Conservation (phyloP, 2,113 vertebrate species). For the Cyanoliseus patagonus region DNA sequence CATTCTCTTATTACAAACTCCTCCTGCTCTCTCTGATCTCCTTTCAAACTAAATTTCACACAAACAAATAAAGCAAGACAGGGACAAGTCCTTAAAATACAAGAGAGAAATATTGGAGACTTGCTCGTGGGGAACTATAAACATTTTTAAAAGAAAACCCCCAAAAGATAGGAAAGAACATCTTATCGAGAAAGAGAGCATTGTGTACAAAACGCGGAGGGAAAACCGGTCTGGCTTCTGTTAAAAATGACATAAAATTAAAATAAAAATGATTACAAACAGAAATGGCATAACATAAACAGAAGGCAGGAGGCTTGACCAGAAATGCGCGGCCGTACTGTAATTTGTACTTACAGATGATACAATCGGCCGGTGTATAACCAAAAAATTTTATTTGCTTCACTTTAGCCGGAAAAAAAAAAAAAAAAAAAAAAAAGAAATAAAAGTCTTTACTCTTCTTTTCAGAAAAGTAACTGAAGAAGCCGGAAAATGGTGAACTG, state of each 20-base stretch:
- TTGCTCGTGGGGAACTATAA: constrained; percentile 70
- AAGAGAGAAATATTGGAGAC: constrained; percentile 69
- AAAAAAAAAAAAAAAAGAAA: neutral
- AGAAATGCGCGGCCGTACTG: constrained; percentile 2
- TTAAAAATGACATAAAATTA: constrained; percentile 82
- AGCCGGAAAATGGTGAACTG: neutral
- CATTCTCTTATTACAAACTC: constrained; percentile 88
- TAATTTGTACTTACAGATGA: constrained; percentile 43
- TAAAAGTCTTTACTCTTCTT: neutral
- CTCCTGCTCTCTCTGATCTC: constrained; percentile 87
- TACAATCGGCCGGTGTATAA: neutral
- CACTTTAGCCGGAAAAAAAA: neutral
- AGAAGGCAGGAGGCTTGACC: constrained; percentile 64
- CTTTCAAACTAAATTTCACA: constrained; percentile 90
- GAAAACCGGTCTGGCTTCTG: constrained; percentile 76
- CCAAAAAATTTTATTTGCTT: constrained; percentile 22
- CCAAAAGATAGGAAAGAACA: constrained; percentile 76
- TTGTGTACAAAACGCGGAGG: constrained; percentile 77
- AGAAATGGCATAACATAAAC: constrained; percentile 72
- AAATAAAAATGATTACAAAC: constrained; percentile 82
- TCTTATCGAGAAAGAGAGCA: constrained; percentile 79
- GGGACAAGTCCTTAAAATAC: constrained; percentile 73
- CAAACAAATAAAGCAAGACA: constrained; percentile 91
- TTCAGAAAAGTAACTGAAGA: constrained; percentile 24
- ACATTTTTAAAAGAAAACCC: constrained; percentile 58